Base-by-base conservation (phyloP, 2,888 invertebrate genomes). In the Stictocephala bisonia region DNA sequence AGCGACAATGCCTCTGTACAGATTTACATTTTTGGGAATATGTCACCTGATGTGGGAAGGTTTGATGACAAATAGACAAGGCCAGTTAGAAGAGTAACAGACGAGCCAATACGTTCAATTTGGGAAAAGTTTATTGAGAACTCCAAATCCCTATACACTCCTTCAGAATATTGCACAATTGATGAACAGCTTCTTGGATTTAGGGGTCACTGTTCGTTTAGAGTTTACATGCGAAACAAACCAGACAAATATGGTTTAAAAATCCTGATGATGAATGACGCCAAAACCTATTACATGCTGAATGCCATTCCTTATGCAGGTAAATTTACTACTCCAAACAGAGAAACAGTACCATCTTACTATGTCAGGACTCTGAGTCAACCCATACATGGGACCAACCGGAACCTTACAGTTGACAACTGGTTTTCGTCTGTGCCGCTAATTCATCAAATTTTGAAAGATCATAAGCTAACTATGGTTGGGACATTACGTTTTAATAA, bases 401-500 rank as follows among this genome's bases (percentile, higher is more conserved):
- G 76, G 27, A 78, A 79, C 70, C 24, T 79, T 7, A 79, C 79
- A 4, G 48, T 53, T 7, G 77, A 78, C 35, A 77, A 72, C 51
- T 76, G 72, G 71, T 78, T 71, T 40, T 74, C 74, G 20, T 77
- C 74, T 71, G 41, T 78, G n/a, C 71, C 77, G 22, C 68, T 80
- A 11, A 75, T 71, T 13, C 75, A 78, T 68, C 68, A 66, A 50
- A 76, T 78, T 68, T 41, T 78, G 50, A 31, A 73, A 53, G 73
- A 77, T 48, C 67, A 78, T 29, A 76, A 76, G 48, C 71, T 77
- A 11, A 77, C 75, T 20, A 56, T 76, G 71, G 76, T 75, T 44
- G 77, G 77, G 31, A 77, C 77, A 22, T 31, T 79, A 20, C 29
- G 73, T 6, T 75, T 75, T 58, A 77, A 81, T 71, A 82, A 81